Evolutionary conservation across 2,113 vertebrate species (phyloP).

Genomic region (Telmatochromis sp.): DNA sequence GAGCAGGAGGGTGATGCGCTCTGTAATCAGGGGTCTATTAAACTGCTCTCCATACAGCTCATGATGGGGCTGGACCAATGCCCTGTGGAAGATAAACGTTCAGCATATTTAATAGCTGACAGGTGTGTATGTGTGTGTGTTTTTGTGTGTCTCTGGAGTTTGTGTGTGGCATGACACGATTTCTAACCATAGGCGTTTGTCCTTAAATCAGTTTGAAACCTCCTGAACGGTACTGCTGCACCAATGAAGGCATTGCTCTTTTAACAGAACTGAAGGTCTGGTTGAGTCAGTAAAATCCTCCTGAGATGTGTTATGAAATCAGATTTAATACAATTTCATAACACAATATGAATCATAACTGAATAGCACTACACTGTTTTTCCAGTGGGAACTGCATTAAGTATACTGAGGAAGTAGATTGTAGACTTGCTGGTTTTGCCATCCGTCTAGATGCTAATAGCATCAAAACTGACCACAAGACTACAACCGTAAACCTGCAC

Average conservation of each 20-base stretch:
- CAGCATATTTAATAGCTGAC: constrained; percentile 10
- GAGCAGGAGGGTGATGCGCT: constrained; percentile 6
- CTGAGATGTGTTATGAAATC: not conserved
- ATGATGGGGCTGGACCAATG: not conserved
- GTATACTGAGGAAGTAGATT: not conserved
- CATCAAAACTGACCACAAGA: not conserved
- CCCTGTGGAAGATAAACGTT: constrained; percentile 2
- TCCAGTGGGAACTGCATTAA: not conserved
- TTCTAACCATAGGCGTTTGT: not conserved
- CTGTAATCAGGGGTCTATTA: constrained; percentile 67
- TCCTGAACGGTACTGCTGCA: not conserved
- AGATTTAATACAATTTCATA: not conserved
- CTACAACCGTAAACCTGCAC: not conserved
- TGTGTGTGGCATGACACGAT: not conserved
- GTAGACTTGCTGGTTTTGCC: not conserved
- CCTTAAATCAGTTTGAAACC: not conserved
- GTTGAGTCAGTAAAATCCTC: not conserved
- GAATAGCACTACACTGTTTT: not conserved
- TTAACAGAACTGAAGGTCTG: not conserved
- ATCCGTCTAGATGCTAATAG: rapidly evolving
- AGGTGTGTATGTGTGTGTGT: constrained; percentile 1
- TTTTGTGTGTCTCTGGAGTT: not conserved
- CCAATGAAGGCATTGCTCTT: not conserved
- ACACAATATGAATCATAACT: not conserved
- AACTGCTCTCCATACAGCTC: constrained; percentile 13